These are phyloP conservation scores for Hirtodrosophila trivittata DNA, from an alignment of 2,888 invertebrate genomes.

Conservation along the genomic window DNA sequence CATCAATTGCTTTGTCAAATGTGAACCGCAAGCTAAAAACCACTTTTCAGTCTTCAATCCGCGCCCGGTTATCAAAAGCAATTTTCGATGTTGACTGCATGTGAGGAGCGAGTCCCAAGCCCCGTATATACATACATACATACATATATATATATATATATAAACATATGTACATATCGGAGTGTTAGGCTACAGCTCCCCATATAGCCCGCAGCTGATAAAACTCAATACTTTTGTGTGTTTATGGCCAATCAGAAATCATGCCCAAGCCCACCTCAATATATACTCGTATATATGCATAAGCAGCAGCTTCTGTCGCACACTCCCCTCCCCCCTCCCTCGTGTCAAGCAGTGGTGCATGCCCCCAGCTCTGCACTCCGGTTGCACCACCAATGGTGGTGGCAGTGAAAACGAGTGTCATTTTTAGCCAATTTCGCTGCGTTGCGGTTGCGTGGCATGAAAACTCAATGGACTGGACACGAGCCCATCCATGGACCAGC, in stretches of 20 bases:
- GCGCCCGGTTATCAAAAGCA: constrained; percentile 73
- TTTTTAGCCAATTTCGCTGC: constrained; percentile 75
- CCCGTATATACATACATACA: too few relatives aligned
- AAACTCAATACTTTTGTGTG: constrained; percentile 79
- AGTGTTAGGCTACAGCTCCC: constrained; percentile 24
- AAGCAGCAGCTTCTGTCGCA: constrained; percentile 54
- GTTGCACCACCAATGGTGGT: constrained; percentile 5
- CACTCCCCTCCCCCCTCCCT: background rate
- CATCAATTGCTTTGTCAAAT: constrained; percentile 77
- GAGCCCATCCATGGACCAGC: constrained; percentile 62
- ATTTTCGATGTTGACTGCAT: constrained; percentile 48
- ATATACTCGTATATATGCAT: constrained; percentile 56
- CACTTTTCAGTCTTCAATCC: constrained; percentile 69
- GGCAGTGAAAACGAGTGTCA: constrained; percentile 72
- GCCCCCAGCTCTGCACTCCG: background rate
- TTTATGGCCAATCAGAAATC: constrained; percentile 79
- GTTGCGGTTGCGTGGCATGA: constrained; percentile 77
- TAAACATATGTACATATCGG: too few relatives aligned
- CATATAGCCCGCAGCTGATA: constrained; percentile 78
- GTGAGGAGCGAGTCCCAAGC: background rate
- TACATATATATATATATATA: too few relatives aligned
- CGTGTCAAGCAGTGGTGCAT: too few relatives aligned
- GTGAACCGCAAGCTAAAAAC: constrained; percentile 67
- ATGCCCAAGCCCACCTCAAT: constrained; percentile 73
- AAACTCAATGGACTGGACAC: constrained; percentile 77